These are phyloP conservation scores for Poecilia velifera DNA, from an alignment of 2,797 vertebrate species.

Conservation along the genomic window DNA sequence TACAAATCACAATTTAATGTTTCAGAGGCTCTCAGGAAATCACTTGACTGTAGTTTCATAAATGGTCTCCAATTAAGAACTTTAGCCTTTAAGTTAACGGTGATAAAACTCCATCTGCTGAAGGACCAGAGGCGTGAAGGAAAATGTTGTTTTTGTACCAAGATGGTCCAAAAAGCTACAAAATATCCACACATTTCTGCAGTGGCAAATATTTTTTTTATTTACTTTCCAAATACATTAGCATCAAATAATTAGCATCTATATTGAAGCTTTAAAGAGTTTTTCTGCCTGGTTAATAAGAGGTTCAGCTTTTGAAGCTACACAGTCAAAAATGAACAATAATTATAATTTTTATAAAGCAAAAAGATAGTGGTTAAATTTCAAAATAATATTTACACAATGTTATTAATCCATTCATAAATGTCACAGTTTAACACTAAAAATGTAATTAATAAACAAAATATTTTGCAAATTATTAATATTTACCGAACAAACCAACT, in stretches of 20 bases:
- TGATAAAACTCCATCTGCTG: conserved; percentile 1
- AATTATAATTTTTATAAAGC: too few species aligned
- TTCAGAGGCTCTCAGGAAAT: not conserved
- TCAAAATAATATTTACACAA: too few species aligned
- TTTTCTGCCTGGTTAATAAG: not conserved
- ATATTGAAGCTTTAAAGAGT: not conserved
- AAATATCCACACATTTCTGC: not conserved
- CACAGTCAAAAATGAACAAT: too few species aligned
- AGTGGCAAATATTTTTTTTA: not conserved
- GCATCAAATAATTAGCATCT: not conserved
- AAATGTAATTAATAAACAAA: too few species aligned
- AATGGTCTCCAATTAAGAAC: not conserved
- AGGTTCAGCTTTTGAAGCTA: too few species aligned
- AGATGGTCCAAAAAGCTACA: not conserved
- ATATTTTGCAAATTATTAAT: too few species aligned
- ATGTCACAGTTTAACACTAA: too few species aligned
- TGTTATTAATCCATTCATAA: too few species aligned
- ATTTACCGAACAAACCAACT: too few species aligned
- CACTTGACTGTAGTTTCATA: conserved; percentile 7
- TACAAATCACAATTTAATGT: not conserved
- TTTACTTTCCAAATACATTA: not conserved
- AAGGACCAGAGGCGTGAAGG: not conserved
- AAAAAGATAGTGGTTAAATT: too few species aligned
- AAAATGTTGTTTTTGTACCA: not conserved
- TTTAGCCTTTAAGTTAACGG: conserved; percentile 3